Conservation (phyloP, 2,113 vertebrate genomes). For the Vulpes ferrilata region DNA sequence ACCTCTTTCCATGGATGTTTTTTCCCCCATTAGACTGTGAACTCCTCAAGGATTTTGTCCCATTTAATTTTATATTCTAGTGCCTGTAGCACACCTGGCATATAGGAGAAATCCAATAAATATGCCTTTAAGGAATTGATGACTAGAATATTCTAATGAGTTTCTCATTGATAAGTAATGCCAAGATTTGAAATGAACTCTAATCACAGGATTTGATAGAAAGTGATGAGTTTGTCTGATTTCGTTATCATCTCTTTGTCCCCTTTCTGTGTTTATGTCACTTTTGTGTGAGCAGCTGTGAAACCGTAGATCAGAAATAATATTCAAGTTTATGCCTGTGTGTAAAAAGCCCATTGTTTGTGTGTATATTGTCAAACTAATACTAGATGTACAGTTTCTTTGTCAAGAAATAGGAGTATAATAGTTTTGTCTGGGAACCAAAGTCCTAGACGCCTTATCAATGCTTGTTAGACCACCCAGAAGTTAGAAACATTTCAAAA, state of each 20-base stretch:
- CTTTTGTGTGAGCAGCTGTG: background rate
- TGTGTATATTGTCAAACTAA: background rate
- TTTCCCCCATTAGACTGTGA: background rate
- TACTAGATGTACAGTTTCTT: background rate
- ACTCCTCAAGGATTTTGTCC: slow-evolving; percentile 15
- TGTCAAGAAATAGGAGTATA: background rate
- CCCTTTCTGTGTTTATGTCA: background rate
- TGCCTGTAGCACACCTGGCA: background rate
- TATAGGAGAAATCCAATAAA: background rate
- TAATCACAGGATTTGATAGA: background rate
- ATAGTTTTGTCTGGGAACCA: background rate
- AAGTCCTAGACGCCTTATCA: background rate
- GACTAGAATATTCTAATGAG: background rate
- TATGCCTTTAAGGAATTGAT: background rate
- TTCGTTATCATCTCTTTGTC: background rate
- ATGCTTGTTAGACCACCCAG: background rate
- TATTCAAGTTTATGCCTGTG: background rate
- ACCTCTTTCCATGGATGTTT: background rate
- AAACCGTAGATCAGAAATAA: background rate
- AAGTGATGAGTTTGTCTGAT: background rate
- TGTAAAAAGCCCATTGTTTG: background rate
- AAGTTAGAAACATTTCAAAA: slow-evolving; percentile 43
- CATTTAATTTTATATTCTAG: background rate
- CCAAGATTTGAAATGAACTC: background rate
- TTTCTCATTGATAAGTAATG: background rate